Base-by-base conservation (phyloP, 2,113 vertebrate genomes). In the Dasypus novemcinctus region DNA sequence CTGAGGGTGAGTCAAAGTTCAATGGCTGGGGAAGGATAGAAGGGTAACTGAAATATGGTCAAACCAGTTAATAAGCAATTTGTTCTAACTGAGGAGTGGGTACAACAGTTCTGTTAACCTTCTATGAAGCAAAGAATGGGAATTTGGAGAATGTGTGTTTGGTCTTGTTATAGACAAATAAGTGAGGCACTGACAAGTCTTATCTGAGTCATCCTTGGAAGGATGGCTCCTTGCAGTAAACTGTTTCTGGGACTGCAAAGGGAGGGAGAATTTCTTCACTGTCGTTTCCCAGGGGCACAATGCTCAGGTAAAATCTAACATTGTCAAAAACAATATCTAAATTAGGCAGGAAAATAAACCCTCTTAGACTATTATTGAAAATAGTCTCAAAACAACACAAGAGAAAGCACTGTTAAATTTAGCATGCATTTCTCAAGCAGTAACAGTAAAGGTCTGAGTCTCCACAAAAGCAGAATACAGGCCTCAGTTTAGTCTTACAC, bases 331-430 rank as follows among this genome's bases (percentile, higher is more conserved):
- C 91, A 93, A 63, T 18, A 87, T 81, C 68, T 46, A 61, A 36
- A 66, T 72, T 66, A 80, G 14, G 13, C 31, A 41, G 85, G 72
- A 93, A 87, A 96, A 94, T 29, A 95, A 4, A 12, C 8, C 20
- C 27, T 33, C 21, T 49, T 4, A 86, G 12, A 14, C 63, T 66
- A 63, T 72, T 36, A 20, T 0, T 15, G 21, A 84, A 96, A 82
- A 74, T 31, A 49, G 1, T 61, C 81, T 94, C 79, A 94, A 80
- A 97, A 88, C 46, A 54, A 36, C n/a, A 87, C 38, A 95, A 94
- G 84, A 54, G 52, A 59, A 92, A 88, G 11, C 14, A 76, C 72
- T 94, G n/a, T 91, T 97, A 94, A 95, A 94, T 90, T 97, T 81
- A 7, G 13, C 25, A 33, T 74, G 33, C 1, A 61, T 0, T 10